phyloP scores from a whole-genome alignment of 2,113 vertebrate genomes.

The Riparia riparia region DNA sequence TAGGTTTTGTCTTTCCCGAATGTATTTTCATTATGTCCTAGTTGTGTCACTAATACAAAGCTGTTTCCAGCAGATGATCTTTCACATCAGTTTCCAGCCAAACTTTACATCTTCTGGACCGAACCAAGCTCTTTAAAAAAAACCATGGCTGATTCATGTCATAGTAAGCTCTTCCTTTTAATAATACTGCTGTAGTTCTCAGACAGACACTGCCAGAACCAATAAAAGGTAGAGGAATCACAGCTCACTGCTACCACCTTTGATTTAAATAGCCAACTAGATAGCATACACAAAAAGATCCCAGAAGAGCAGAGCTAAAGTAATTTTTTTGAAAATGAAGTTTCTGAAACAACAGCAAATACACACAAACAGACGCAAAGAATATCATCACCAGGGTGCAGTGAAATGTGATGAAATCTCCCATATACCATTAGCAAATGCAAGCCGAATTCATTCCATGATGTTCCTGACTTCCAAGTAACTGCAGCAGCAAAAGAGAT shows the following conservation, averaged over 20 bases:
- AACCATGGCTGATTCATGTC: neutral
- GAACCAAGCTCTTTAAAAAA: neutral
- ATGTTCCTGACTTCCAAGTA: neutral
- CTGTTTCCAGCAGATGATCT: neutral
- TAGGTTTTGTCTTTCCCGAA: neutral
- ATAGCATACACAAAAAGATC: neutral
- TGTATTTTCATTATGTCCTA: neutral
- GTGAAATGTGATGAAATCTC: neutral
- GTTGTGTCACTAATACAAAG: neutral
- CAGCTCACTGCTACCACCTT: neutral
- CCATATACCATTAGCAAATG: neutral
- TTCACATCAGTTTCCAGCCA: neutral
- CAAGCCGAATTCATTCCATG: neutral
- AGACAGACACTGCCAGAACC: constrained; percentile 24
- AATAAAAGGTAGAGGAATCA: constrained; percentile 16
- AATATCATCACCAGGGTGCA: neutral
- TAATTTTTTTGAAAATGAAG: neutral
- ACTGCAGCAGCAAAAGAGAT: neutral
- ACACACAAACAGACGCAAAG: neutral
- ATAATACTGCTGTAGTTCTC: neutral
- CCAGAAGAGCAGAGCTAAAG: neutral
- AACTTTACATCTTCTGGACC: neutral
- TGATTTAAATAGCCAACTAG: constrained; percentile 23
- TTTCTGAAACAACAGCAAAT: neutral
- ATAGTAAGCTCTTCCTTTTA: neutral